Evolutionary conservation across 2,797 vertebrate species (phyloP).

Genomic region (Tapirus indicus): DNA sequence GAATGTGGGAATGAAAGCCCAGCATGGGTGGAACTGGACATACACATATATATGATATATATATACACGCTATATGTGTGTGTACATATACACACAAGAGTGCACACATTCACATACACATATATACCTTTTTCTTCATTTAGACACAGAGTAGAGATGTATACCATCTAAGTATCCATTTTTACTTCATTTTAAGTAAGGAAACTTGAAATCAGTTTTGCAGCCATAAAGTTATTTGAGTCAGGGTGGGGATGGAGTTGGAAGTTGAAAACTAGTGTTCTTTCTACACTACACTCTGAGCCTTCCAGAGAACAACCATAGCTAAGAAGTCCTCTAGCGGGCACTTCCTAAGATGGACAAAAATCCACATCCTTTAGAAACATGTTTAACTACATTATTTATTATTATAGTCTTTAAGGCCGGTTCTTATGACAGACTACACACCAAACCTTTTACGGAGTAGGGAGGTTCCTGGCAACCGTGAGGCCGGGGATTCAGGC

Average conservation of each 20-base stretch:
- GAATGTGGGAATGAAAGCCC: not conserved
- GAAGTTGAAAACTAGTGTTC: not conserved
- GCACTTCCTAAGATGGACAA: not conserved
- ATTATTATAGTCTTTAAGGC: not conserved
- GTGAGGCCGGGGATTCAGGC: not conserved
- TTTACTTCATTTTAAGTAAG: not conserved
- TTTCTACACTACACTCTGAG: not conserved
- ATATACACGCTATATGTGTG: not conserved
- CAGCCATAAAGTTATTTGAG: not conserved
- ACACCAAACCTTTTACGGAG: slow-evolving; percentile 8
- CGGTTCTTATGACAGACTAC: not conserved
- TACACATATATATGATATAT: not conserved
- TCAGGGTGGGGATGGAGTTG: not conserved
- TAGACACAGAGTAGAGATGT: not conserved
- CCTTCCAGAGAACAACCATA: not conserved
- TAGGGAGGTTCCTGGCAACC: not conserved
- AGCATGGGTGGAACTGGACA: not conserved
- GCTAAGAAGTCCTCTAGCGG: not conserved
- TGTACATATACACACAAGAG: not conserved
- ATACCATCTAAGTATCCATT: not conserved
- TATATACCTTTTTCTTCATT: not conserved
- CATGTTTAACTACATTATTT: not conserved
- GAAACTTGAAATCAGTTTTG: not conserved
- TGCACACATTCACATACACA: not conserved
- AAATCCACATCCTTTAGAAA: slow-evolving; percentile 1